Evolutionary conservation across 2,888 invertebrate genomes (phyloP), one percentile per base, ranked within the genome.

Genomic region (Caenorhabditis zanzibari): DNA sequence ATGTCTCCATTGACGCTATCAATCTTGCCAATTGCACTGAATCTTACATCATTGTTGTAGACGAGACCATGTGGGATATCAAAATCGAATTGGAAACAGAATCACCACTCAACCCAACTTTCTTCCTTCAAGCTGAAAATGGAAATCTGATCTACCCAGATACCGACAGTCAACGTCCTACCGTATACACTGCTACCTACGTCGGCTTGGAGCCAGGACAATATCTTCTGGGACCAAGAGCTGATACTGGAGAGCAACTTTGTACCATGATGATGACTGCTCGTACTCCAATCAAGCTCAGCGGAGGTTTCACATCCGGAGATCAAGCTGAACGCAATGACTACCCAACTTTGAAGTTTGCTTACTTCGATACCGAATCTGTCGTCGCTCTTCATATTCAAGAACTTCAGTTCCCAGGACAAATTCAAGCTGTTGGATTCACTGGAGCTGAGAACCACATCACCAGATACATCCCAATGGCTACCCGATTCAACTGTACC

Each of bases 401-500:
- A 66, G 75, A 68, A 47, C 58, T 85, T 2, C 77, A 81, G n/a
- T 75, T 64, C 66, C 84, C 85, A 5, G 85, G 82, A n/a, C 76
- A 82, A 28, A 72, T 87, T n/a, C 73, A 73, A 68, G 82, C 58
- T 4, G 66, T 88, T 32, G 82, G 84, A 47, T 84, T 88, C 56
- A 86, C 84, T 14, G 85, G 85, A 35, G 64, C 82, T 7, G 75
- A 81, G 56, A 87, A 86, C 56, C 85, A 72, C 24, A 81, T 84
- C 49, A 74, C 82, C 26, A 71, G 86, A 26, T 84, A 85, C 35
- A 61, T 79, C n/a, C 74, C 81, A 6, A 64, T 89, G 49, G 79
- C 75, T 22, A 81, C 63, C 32, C 84, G 89, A 10, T 89, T 75
- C 80, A 86, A 86, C 58, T 89, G 89, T 68, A 79, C 82, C 19